Percentiles rank a stretch among this genome's conserved stretches.
Evolutionary conservation across 2,797 vertebrate genomes (phyloP).

Genomic region (Gadopsis marmoratus): DNA sequence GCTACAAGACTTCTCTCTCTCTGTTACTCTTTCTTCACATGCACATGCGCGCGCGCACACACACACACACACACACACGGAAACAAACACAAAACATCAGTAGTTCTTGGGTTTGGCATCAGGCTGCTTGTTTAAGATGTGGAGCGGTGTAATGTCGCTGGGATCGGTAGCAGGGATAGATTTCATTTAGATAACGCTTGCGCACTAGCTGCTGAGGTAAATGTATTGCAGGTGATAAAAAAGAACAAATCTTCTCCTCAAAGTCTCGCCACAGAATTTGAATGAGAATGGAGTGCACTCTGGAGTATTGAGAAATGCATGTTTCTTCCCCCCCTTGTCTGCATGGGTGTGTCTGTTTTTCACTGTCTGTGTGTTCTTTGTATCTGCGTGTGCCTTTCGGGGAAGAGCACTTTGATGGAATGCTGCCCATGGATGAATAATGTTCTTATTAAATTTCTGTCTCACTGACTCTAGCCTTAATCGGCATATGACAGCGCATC

Average conservation of each 20-base stretch:
- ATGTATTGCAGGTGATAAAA: slow-evolving; percentile 78
- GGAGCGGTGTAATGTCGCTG: slow-evolving; percentile 61
- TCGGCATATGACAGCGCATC: slow-evolving; percentile 31
- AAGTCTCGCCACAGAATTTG: slow-evolving; percentile 73
- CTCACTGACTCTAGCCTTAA: slow-evolving; percentile 53
- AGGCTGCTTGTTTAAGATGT: slow-evolving; percentile 64
- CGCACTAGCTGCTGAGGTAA: slow-evolving; percentile 69
- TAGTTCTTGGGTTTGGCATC: slow-evolving; percentile 29
- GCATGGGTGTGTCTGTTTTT: slow-evolving; percentile 44
- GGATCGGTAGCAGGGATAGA: slow-evolving; percentile 76
- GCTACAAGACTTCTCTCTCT: slow-evolving; percentile 1
- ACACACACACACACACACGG: slow-evolving; percentile 20
- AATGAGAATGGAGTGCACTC: slow-evolving; percentile 72
- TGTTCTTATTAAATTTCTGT: slow-evolving; percentile 52
- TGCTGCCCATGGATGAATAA: slow-evolving; percentile 62
- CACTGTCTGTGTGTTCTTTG: slow-evolving; percentile 22
- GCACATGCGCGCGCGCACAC: slow-evolving; percentile 27
- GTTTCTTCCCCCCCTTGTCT: slow-evolving; percentile 42
- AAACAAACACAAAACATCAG: slow-evolving; percentile 48
- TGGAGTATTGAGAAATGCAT: slow-evolving; percentile 48
- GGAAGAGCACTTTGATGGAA: slow-evolving; percentile 57
- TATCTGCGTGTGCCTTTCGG: slow-evolving; percentile 39
- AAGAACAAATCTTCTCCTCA: slow-evolving; percentile 71
- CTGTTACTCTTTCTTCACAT: background rate
- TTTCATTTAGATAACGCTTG: slow-evolving; percentile 84